phyloP scores from a whole-genome alignment of 1,140 invertebrate species.

The Dryas iulia region DNA sequence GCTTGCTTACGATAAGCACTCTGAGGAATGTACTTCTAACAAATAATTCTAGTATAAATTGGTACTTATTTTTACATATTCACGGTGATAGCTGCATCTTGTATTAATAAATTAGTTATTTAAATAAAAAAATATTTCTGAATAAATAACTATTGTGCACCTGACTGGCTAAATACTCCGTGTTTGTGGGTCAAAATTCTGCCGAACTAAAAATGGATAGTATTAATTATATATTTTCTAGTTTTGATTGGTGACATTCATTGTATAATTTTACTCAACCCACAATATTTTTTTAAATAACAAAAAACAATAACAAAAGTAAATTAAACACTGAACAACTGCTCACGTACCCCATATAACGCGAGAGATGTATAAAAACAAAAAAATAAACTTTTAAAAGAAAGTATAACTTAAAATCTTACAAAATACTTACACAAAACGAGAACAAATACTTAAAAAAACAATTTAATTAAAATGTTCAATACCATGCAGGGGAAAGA shows the following conservation, averaged over 20 bases:
- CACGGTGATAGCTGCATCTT: neutral
- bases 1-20: constrained; percentile 57
- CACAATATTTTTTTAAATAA: neutral
- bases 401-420: neutral
- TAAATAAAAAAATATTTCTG: no score
- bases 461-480: constrained; percentile 67
- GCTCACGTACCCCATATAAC: no score
- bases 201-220: no score
- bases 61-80: neutral
- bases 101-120: constrained; percentile 6
- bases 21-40: constrained; percentile 51
- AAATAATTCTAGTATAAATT: neutral
- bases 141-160: no score
- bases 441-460: constrained; percentile 63
- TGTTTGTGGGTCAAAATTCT: no score
- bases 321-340: no score
- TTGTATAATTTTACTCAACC: no score
- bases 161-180: no score
- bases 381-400: neutral
- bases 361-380: neutral
- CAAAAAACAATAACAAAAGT: no score
- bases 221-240: no score
- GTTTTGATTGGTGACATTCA: no score
- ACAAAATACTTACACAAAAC: constrained; percentile 28
- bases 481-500: constrained; percentile 48